Percentiles rank a stretch among this genome's conserved stretches.
Evolutionary conservation across 2,888 invertebrate species (phyloP).

Genomic region (Tipula confusa): DNA sequence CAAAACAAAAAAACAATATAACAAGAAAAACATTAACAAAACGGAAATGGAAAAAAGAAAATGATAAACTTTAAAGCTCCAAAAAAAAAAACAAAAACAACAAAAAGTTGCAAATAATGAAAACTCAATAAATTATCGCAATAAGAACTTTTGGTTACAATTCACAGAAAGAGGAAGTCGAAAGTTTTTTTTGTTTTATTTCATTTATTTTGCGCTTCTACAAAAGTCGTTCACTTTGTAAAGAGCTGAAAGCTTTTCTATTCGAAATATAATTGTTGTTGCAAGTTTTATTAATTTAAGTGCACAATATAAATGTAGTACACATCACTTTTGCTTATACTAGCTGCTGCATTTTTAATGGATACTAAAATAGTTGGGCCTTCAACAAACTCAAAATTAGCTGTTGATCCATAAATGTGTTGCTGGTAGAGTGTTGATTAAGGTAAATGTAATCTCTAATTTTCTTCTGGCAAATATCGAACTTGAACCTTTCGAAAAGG

Average conservation of each 20-base stretch:
- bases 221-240: not conserved
- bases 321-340: too few species aligned
- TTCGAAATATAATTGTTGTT: not conserved
- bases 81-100: not conserved
- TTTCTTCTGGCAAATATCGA: too few species aligned
- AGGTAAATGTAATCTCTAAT: too few species aligned
- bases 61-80: not conserved
- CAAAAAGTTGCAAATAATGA: not conserved
- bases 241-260: not conserved
- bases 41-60: not conserved
- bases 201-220: not conserved
- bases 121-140: conserved; percentile 12
- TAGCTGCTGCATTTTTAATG: too few species aligned
- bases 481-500: too few species aligned
- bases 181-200: not conserved
- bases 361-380: too few species aligned
- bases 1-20: not conserved
- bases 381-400: too few species aligned
- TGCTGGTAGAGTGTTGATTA: too few species aligned
- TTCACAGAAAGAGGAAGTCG: not conserved
- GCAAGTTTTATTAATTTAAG: not conserved
- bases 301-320: too few species aligned
- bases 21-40: conserved; percentile 12
- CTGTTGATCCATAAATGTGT: too few species aligned
- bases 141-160: not conserved